phyloP scores from a whole-genome alignment of 2,888 invertebrate species.

The Uropetala carovei region DNA sequence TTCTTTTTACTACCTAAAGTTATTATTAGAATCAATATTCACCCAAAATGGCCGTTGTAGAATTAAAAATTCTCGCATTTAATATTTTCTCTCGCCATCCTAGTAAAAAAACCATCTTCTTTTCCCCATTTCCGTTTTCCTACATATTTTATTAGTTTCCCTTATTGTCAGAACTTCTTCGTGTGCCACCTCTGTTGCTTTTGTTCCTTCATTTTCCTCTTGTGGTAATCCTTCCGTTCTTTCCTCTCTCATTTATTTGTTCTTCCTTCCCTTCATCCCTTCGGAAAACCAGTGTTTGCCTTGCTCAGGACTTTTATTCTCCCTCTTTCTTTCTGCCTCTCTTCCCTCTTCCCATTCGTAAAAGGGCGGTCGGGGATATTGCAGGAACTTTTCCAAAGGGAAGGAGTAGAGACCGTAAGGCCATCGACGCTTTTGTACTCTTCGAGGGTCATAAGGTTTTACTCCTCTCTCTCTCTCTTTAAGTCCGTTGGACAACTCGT shows the following conservation, averaged over 20 bases:
- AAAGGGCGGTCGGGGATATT: background rate
- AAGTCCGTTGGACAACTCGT: background rate
- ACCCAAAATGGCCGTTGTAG: no score
- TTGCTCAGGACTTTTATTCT: background rate
- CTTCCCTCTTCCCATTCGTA: background rate
- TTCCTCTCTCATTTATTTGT: background rate
- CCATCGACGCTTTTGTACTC: background rate
- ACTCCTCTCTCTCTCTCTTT: background rate
- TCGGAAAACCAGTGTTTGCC: background rate
- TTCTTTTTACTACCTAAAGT: no score
- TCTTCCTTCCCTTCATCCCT: background rate
- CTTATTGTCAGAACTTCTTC: background rate
- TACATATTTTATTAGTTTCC: no score
- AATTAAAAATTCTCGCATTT: no score
- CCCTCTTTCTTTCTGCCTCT: background rate
- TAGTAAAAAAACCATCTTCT: no score
- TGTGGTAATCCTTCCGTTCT: background rate
- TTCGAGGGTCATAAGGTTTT: background rate
- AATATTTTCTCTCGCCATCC: no score
- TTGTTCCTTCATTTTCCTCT: background rate
- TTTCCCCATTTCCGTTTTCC: no score
- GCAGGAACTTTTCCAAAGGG: background rate
- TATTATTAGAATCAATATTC: no score
- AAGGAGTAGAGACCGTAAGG: background rate
- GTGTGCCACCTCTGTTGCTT: background rate